Evolutionary conservation across 2,888 invertebrate genomes (phyloP), one percentile per base, ranked within the genome.

Genomic region (Mimumesa dahlbomi): DNA sequence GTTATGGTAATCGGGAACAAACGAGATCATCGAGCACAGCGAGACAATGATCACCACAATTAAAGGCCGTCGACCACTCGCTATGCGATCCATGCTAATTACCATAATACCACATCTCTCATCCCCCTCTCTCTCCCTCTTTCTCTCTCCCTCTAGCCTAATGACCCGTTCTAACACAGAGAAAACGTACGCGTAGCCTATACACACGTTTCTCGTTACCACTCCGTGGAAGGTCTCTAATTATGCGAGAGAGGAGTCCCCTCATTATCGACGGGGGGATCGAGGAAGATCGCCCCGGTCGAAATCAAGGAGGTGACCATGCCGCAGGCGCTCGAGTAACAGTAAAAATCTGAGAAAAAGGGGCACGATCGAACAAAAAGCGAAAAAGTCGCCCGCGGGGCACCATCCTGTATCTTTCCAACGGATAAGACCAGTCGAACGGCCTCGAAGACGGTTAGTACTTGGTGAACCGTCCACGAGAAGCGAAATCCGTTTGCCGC

Each of bases 341-440:
- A 81, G 84, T 84, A 84, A 82, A 83, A 82, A 84, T 81, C 62
- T 53, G 40, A 81, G 70, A 78, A 77, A 64, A 69, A 73, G 54
- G 49, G 45, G 42, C 40, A 62, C 64, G 53, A 59, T 46, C 57
- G 56, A 42, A 43, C 42, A 71, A 74, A 76, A 64, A 68, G 50
- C 50, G 36, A 43, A 69, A 63, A 64, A 64, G 61, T 57, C 40
- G 6, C 52, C 59, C 70, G 57, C 53, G 46, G 56, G 72, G 72
- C 70, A 48, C 58, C 64, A 71, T 77, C 68, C 73, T 73, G 77
- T 64, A 75, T 77, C 76, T 68, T 64, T 56, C 48, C 61, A 61
- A 65, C 64, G 82, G 74, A 84, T 84, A 83, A 86, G 84, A 86
- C 83, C 81, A 81, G 84, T 80, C 80, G 81, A 67, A 69, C 79